Evolutionary conservation across 2,888 invertebrate genomes (phyloP).

Genomic region (Lutraria lutraria): DNA sequence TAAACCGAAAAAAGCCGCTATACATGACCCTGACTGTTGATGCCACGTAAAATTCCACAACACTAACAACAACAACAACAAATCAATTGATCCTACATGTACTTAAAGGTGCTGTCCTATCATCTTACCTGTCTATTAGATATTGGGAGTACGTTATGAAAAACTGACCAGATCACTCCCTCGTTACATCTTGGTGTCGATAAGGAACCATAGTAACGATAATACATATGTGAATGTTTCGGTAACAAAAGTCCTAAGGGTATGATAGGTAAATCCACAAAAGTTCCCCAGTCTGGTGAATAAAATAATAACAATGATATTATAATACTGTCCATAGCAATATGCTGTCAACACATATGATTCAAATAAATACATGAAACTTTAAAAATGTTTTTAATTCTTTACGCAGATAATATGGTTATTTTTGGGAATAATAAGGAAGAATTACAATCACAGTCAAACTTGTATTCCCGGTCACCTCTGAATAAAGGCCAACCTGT

Average conservation of each 20-base stretch:
- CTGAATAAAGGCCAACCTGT: too few relatives aligned
- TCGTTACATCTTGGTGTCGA: constrained; percentile 22
- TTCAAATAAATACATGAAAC: background rate
- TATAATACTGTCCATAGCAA: background rate
- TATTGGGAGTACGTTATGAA: constrained; percentile 16
- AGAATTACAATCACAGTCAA: too few relatives aligned
- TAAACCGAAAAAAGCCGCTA: too few relatives aligned
- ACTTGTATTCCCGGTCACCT: too few relatives aligned
- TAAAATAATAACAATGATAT: background rate
- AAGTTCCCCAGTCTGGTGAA: background rate
- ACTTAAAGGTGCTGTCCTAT: too few relatives aligned
- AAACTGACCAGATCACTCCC: constrained; percentile 23
- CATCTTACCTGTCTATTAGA: constrained; percentile 31
- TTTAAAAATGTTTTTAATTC: too few relatives aligned
- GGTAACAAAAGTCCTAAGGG: constrained; percentile 14
- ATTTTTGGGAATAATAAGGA: too few relatives aligned
- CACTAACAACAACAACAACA: too few relatives aligned
- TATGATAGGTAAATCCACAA: background rate
- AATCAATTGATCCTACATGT: too few relatives aligned
- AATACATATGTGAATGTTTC: constrained; percentile 1
- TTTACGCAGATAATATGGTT: too few relatives aligned
- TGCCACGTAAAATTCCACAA: too few relatives aligned
- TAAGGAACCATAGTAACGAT: constrained; percentile 19
- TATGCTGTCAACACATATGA: background rate
- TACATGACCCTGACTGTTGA: too few relatives aligned